Evolutionary conservation across 2,888 invertebrate genomes (phyloP).

Genomic region (Rhagium mordax): DNA sequence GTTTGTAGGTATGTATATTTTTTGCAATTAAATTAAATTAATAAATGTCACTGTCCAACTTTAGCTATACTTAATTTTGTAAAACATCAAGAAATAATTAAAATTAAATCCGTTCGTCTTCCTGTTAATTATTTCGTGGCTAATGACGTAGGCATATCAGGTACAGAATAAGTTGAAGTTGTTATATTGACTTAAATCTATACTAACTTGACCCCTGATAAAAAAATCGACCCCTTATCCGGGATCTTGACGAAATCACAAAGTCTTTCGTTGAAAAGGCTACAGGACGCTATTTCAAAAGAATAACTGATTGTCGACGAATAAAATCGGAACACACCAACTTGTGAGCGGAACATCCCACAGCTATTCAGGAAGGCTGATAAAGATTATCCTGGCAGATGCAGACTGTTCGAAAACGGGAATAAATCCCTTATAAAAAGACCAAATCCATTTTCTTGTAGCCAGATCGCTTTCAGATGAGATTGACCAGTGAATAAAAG

Average conservation of each 20-base stretch:
- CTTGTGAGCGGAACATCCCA: conserved; percentile 31
- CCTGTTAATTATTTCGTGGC: too few species aligned
- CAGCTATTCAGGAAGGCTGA: conserved; percentile 24
- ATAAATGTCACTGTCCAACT: too few species aligned
- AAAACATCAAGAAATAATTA: too few species aligned
- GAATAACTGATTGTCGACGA: conserved; percentile 67
- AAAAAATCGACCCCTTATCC: conserved; percentile 64
- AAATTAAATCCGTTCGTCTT: too few species aligned
- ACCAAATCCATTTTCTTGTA: conserved; percentile 67
- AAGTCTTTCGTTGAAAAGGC: conserved; percentile 67
- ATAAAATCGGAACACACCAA: conserved; percentile 35
- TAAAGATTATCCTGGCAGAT: conserved; percentile 45
- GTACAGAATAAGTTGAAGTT: conserved; percentile 10
- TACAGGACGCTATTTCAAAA: conserved; percentile 67
- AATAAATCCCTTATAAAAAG: conserved; percentile 60
- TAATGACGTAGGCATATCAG: too few species aligned
- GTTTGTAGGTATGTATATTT: too few species aligned
- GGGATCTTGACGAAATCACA: conserved; percentile 65
- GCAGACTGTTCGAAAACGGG: conserved; percentile 52
- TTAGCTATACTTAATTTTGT: too few species aligned
- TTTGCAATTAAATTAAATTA: too few species aligned
- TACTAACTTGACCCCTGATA: conserved; percentile 64
- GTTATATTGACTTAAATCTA: conserved; percentile 43
- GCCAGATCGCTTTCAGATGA: conserved; percentile 69
- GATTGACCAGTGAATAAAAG: conserved; percentile 70